phyloP scores from a whole-genome alignment of 2,797 vertebrate species.

The Oophaga sylvatica region DNA sequence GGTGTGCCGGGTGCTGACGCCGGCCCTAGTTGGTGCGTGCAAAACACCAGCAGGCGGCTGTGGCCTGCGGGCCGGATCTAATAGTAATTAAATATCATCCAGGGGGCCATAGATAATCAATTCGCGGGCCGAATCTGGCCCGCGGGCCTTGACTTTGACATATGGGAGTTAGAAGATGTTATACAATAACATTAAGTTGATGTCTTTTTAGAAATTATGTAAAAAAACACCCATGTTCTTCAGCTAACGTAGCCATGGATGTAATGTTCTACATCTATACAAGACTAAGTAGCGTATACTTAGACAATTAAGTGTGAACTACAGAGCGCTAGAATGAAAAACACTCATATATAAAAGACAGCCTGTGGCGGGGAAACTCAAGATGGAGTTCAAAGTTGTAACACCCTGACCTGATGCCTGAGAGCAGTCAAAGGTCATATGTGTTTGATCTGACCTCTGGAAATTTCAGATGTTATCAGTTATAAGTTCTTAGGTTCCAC shows the following conservation, averaged over 20 bases:
- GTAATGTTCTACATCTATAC: not conserved
- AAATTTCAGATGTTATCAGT: conserved; percentile 13
- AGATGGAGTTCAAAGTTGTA: conserved; percentile 10
- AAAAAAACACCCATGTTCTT: not conserved
- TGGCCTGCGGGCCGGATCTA: too few species aligned
- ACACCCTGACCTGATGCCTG: not conserved
- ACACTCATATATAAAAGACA: not conserved
- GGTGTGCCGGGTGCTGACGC: too few species aligned
- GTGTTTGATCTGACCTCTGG: conserved; percentile 4
- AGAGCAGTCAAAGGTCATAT: conserved; percentile 28
- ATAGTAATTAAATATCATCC: too few species aligned
- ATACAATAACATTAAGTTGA: too few species aligned
- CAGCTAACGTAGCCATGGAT: not conserved
- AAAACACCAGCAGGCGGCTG: too few species aligned
- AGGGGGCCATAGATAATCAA: too few species aligned
- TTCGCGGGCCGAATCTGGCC: too few species aligned
- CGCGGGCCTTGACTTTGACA: too few species aligned
- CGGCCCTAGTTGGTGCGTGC: too few species aligned
- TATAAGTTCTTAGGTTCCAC: not conserved
- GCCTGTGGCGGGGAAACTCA: not conserved
- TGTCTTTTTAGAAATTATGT: too few species aligned
- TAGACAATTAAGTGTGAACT: not conserved
- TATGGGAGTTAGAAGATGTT: too few species aligned
- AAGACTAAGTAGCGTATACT: not conserved
- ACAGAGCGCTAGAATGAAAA: not conserved